Conservation (phyloP, 2,797 vertebrate species). For the Balearica regulorum region DNA sequence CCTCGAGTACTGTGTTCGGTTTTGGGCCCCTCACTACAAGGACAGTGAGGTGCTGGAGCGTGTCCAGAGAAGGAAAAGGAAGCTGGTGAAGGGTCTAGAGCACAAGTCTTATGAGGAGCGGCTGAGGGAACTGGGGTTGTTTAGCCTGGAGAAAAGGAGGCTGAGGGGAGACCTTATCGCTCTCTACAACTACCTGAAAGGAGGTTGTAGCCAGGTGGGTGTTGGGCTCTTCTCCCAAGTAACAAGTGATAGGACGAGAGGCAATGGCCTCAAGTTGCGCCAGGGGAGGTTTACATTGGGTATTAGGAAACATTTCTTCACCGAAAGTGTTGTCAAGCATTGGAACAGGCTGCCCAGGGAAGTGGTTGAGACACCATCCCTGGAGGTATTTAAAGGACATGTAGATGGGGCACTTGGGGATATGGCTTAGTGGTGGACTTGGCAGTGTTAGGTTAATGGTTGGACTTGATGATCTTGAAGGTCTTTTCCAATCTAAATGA, state of each 20-base stretch:
- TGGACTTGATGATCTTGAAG: background rate
- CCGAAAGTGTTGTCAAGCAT: background rate
- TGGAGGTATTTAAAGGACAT: too few relatives aligned
- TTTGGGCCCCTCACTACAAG: too few relatives aligned
- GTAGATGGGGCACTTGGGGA: too few relatives aligned
- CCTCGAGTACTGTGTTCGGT: too few relatives aligned
- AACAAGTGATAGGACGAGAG: background rate
- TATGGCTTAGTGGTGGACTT: too few relatives aligned
- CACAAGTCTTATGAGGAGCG: background rate
- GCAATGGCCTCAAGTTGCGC: background rate
- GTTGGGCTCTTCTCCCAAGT: background rate
- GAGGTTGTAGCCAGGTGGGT: too few relatives aligned
- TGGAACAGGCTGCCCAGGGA: background rate
- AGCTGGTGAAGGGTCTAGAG: background rate
- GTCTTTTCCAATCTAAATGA: background rate
- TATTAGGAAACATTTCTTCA: too few relatives aligned
- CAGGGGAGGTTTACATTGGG: background rate
- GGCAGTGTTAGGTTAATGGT: too few relatives aligned
- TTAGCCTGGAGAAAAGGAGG: background rate
- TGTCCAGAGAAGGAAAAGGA: background rate
- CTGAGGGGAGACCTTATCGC: background rate
- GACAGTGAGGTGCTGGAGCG: too few relatives aligned
- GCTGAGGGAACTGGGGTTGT: background rate
- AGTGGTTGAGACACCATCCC: too few relatives aligned
- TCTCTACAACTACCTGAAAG: too few relatives aligned